Base-by-base conservation (phyloP, 2,888 invertebrate genomes). In the Drosophila rellima region DNA sequence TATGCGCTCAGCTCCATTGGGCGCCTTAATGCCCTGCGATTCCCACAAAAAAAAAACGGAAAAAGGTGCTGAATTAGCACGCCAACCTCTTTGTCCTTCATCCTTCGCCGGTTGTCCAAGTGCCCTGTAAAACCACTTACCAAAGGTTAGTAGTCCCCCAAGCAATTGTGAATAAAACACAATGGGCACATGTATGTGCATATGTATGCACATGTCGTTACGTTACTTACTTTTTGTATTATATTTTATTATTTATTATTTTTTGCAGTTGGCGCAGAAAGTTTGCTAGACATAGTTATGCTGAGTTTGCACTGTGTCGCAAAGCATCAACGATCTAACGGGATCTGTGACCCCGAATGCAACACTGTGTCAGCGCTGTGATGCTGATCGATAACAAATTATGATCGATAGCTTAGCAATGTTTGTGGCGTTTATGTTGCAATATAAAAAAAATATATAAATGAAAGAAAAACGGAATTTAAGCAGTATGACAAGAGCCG, bases 11-110 rank as follows among this genome's bases (percentile, higher is more conserved):
- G 66, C 62, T 65, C 59, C 75, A 48, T 35, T 60, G 80, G 60
- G 57, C 52, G 50, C 47, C 45, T 61, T 45, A 59, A 60, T 48
- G 64, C 69, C 48, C 42, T 52, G 47, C 52, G 42, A 69, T 64
- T 37, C 47, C 33, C 42, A 37, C 48, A 45, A 15, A 48, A 23
- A n/a, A 23, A 8, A 44, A n/a, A 17, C 15, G 39, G 45, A 55
- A 64, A 73, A 73, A 59, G 42, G 39, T 61, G 75, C 74, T 64
- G 75, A 68, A 78, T 73, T 64, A 63, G 63, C 75, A 61, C 45
- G 52, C 57, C 37, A 52, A 48, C 29, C 55, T 26, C 29, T 39
- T 10, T 59, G 54, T 55, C 54, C 31, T 31, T 11, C 61, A 42
- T 18, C 40, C 61, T 54, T 17, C 42, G 35, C 23, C 26, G 10